Evolutionary conservation across 2,797 vertebrate species (phyloP), one percentile per base, ranked within the genome.

Genomic region (Antrozous pallidus): DNA sequence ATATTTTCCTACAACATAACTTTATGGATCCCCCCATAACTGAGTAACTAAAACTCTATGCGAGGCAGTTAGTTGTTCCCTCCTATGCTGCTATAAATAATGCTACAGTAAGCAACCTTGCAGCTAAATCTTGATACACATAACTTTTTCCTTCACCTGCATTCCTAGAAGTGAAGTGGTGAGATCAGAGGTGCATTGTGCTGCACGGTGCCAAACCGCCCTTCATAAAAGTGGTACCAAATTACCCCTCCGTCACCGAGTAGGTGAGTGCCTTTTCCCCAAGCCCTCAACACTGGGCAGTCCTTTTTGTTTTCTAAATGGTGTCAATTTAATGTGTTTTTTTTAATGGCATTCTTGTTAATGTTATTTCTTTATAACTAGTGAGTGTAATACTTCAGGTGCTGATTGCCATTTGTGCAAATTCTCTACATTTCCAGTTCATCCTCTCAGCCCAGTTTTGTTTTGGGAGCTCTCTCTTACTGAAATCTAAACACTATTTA

Each of bases 401-500:
- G 13, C 5, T 80, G 58, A 47, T 2, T 80, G 33, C 38, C 47
- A 54, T 54, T 40, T 45, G 9, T 77, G 54, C 40, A 80, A 75
- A 90, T 40, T 86, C 70, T 86, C 84, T 74, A 38, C 67, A 74
- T 84, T 88, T 80, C 93, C 38, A 86, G 51, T 54, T 77, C 9
- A 61, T 77, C 77, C 87, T 58, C 40, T 80, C 45, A 69, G 45
- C 24, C 28, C 9, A 17, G 14, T 75, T 84, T 88, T 38, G 2
- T 17, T 40, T 36, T 61, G 84, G 45, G 31, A 26, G 38, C 24
- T 65, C 22, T 90, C 45, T 92, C 70, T 89, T 49, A n/a, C 3
- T 89, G 74, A 90, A 28, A 26, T 65, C 5, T 63, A 89, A 79
- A 78, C 67, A 11, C 24, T 88, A 36, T 85, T 86, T 88, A 61